These are phyloP conservation scores for Pluvialis apricaria DNA, from an alignment of 2,113 vertebrate genomes.

Conservation along the genomic window DNA sequence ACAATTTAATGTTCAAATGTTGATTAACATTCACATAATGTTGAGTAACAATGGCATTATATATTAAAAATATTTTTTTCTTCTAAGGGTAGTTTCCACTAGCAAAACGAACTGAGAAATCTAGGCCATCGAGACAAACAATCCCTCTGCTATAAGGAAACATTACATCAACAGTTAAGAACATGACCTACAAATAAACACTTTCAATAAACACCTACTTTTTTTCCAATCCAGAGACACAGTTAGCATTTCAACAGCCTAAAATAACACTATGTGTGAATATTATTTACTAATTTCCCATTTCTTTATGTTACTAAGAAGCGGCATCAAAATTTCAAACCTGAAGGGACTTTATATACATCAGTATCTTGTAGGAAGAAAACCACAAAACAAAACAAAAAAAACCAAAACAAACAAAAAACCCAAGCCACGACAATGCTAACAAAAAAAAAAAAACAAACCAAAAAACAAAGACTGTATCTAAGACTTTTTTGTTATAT, in stretches of 20 bases:
- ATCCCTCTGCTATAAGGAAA: neutral
- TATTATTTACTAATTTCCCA: neutral
- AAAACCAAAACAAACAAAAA: neutral
- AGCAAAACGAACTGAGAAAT: neutral
- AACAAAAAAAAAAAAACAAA: neutral
- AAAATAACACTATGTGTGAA: neutral
- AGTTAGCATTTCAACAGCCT: neutral
- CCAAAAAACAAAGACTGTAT: neutral
- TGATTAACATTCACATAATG: no score
- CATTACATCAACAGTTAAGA: neutral
- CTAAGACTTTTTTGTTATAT: neutral
- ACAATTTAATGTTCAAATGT: neutral
- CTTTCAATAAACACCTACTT: neutral
- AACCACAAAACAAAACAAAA: neutral
- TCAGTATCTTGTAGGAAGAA: neutral
- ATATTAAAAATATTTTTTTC: neutral
- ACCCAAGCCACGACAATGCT: neutral
- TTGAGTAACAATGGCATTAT: neutral
- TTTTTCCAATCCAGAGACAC: neutral
- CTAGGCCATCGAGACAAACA: neutral
- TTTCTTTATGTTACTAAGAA: neutral
- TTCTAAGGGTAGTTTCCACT: neutral
- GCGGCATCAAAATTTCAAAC: neutral
- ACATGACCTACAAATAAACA: neutral
- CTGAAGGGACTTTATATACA: neutral